Percentiles rank a stretch among this genome's conserved stretches.
Evolutionary conservation across 2,888 invertebrate species (phyloP).

Genomic region (Carpatolechia fugitivella): DNA sequence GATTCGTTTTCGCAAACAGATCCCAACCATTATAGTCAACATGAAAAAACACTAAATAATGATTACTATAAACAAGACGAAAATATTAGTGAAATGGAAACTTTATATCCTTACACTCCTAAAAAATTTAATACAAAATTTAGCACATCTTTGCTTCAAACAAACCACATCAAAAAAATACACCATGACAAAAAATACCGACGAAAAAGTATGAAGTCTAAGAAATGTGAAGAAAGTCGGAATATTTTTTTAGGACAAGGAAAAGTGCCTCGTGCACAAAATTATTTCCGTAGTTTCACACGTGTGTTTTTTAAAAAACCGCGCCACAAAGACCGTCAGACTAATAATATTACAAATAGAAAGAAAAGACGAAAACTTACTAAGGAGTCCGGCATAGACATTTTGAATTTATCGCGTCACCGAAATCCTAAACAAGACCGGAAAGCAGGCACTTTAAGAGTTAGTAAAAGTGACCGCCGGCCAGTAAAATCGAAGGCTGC

Average conservation of each 20-base stretch:
- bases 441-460: background rate
- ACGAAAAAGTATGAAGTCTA: background rate
- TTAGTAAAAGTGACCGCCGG: constrained; percentile 17
- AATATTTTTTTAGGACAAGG: background rate
- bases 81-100: constrained; percentile 30
- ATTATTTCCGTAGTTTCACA: background rate
- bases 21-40: no score
- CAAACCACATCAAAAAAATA: background rate
- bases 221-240: background rate
- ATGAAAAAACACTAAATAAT: no score
- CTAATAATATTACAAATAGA: background rate
- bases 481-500: background rate
- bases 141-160: background rate
- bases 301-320: background rate
- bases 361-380: background rate
- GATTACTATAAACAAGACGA: background rate
- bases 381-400: background rate
- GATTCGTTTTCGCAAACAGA: background rate
- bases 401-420: background rate
- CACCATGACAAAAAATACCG: background rate
- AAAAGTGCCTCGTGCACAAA: background rate
- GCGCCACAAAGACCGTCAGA: background rate
- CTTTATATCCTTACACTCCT: constrained; percentile 38
- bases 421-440: background rate
- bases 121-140: constrained; percentile 36